Base-by-base conservation (phyloP, 2,113 vertebrate genomes). In the Neodon shergylaensis region DNA sequence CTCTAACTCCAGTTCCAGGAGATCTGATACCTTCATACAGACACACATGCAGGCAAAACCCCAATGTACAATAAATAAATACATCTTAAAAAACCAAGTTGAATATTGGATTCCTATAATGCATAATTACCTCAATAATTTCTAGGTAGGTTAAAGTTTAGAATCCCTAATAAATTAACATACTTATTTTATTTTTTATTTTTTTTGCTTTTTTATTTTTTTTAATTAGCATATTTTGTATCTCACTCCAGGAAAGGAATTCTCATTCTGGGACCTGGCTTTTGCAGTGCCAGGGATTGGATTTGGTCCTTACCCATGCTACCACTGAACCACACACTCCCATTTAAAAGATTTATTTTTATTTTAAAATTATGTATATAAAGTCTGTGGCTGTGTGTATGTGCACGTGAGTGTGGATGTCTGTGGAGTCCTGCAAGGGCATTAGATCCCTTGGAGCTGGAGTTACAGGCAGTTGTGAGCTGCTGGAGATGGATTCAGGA, bases 121-220 rank as follows among this genome's bases (percentile, higher is more conserved):
- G 54, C n/a, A 88, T 95, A 21, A 88, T 92, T 63, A 95, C 54
- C 58, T 79, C 95, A 78, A 70, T 88, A 44, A 87, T 73, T 89
- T 88, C 63, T 49, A 82, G 36, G 22, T 90, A 47, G 22, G 54
- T 84, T 79, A 84, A 95, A 76, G 58, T 82, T 95, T 68, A 94
- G 89, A 70, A 88, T 77, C 44, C 49, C 77, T 88, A 54, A 58
- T 68, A 83, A 92, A 70, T 82, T 21, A n/a, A 13, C 52, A 16
- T 63, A 39, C 42, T 63, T 63, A 52, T 52, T 52, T 52, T 52
- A 52, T 52, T 52, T 52, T 52, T 52, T 52, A 3, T 2, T 52
- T 52, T 3, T 14, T 52, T 52, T 47, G 5, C 47, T 47, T 47
- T 47, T 47, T 47, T 47, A 47, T n/a, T n/a, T n/a, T n/a, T n/a